Percentiles rank a stretch among this genome's conserved stretches.
Evolutionary conservation across 1,140 invertebrate species (phyloP).

Genomic region (Cephus cinctus): DNA sequence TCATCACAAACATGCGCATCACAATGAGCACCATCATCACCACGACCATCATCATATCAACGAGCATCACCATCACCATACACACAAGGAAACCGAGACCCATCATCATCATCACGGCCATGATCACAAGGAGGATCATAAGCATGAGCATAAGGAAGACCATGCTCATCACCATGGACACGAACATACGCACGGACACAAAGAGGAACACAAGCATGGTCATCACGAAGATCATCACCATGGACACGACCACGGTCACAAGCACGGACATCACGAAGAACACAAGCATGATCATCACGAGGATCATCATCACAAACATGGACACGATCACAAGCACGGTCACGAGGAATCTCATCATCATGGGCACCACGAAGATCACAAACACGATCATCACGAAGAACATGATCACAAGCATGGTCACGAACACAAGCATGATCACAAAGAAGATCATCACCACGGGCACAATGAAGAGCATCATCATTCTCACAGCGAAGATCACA

Average conservation of each 20-base stretch:
- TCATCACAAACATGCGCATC: conserved; percentile 33
- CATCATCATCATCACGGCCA: conserved; percentile 48
- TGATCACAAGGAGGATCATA: conserved; percentile 36
- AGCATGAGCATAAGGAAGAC: conserved; percentile 34
- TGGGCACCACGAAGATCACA: conserved; percentile 31
- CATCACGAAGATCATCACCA: conserved; percentile 44
- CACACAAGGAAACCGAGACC: conserved; percentile 44
- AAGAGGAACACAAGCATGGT: conserved; percentile 30
- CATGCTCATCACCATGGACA: conserved; percentile 33
- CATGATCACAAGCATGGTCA: conserved; percentile 41
- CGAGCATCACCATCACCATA: conserved; percentile 40
- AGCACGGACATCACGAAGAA: conserved; percentile 32
- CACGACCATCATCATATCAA: conserved; percentile 36
- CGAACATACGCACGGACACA: conserved; percentile 40
- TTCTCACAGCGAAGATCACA: conserved; percentile 29
- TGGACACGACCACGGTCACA: conserved; percentile 41
- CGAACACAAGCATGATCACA: conserved; percentile 39
- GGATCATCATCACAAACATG: conserved; percentile 29
- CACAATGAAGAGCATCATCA: conserved; percentile 37
- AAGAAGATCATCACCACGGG: conserved; percentile 38
- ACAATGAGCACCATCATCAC: conserved; percentile 35
- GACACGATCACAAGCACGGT: conserved; percentile 25
- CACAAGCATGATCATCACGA: conserved; percentile 29
- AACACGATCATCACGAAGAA: conserved; percentile 36
- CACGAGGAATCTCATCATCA: conserved; percentile 29